These are phyloP conservation scores for Leuciscus waleckii DNA, from an alignment of 2,797 vertebrate species.

Conservation along the genomic window DNA sequence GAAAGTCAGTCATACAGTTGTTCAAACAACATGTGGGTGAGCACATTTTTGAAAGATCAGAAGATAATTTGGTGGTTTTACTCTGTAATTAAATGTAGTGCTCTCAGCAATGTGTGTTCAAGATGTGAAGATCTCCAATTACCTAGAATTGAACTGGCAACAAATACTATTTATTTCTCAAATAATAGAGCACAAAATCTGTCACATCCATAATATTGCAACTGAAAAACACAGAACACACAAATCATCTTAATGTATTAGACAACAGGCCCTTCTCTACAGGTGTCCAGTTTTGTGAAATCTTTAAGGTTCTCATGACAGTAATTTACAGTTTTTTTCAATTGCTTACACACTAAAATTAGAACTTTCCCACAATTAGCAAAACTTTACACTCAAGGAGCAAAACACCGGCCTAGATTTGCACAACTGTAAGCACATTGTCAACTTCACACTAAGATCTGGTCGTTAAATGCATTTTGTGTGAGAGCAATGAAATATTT, in stretches of 20 bases:
- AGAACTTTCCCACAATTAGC: too few relatives aligned
- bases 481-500: background rate
- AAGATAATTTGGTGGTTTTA: background rate
- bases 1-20: background rate
- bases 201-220: background rate
- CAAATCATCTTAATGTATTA: conserved; percentile 22
- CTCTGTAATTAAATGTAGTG: conserved; percentile 2
- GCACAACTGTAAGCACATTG: too few relatives aligned
- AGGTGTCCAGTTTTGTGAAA: conserved; percentile 26
- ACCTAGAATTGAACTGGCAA: background rate
- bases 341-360: too few relatives aligned
- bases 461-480: background rate
- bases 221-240: conserved; percentile 15
- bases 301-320: conserved; percentile 33
- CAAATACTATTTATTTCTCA: background rate
- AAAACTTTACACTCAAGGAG: too few relatives aligned
- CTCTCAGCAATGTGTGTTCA: background rate
- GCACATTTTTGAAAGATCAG: background rate
- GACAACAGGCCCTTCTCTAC: conserved; percentile 3
- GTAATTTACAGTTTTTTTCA: too few relatives aligned
- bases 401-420: too few relatives aligned
- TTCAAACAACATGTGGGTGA: background rate
- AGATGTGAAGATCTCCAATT: conserved; percentile 11
- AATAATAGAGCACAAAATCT: background rate
- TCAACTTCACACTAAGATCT: too few relatives aligned